Percentiles rank a stretch among this genome's conserved stretches.
These are phyloP conservation scores for Alligator mississippiensis DNA, from an alignment of 2,113 vertebrate species.

Conservation along the genomic window DNA sequence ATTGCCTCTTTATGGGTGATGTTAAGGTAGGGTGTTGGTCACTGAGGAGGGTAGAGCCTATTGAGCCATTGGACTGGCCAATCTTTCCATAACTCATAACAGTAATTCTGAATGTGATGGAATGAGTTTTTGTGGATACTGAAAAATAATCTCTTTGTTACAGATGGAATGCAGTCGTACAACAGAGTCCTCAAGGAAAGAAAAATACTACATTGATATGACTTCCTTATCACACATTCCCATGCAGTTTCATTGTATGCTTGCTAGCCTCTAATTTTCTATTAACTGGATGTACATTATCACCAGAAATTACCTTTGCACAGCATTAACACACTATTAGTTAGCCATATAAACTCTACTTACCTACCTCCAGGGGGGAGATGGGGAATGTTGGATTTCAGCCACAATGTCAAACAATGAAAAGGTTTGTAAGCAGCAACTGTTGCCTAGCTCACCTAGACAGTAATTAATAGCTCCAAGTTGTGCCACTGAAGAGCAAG, in stretches of 20 bases:
- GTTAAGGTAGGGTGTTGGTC: neutral
- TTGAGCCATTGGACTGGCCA: slow-evolving; percentile 13
- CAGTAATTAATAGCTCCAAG: neutral
- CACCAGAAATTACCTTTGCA: neutral
- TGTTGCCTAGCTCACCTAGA: neutral
- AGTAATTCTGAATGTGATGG: neutral
- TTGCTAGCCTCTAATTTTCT: neutral
- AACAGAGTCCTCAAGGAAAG: rapidly evolving
- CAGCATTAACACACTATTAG: neutral
- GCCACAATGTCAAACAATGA: neutral
- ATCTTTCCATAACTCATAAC: slow-evolving; percentile 35
- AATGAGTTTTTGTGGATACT: slow-evolving; percentile 1
- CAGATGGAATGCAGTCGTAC: neutral
- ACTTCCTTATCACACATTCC: neutral
- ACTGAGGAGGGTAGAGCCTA: slow-evolving; percentile 3
- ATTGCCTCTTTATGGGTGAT: slow-evolving; percentile 4
- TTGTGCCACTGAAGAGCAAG: neutral
- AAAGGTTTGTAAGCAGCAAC: neutral
- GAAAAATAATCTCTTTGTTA: neutral
- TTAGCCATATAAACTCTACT: neutral
- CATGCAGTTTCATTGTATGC: neutral
- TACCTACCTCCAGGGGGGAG: neutral
- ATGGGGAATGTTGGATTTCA: too few species aligned
- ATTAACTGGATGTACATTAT: neutral
- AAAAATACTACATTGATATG: rapidly evolving